phyloP scores from a whole-genome alignment of 1,140 invertebrate genomes.

The Plectrocnemia conspersa region DNA sequence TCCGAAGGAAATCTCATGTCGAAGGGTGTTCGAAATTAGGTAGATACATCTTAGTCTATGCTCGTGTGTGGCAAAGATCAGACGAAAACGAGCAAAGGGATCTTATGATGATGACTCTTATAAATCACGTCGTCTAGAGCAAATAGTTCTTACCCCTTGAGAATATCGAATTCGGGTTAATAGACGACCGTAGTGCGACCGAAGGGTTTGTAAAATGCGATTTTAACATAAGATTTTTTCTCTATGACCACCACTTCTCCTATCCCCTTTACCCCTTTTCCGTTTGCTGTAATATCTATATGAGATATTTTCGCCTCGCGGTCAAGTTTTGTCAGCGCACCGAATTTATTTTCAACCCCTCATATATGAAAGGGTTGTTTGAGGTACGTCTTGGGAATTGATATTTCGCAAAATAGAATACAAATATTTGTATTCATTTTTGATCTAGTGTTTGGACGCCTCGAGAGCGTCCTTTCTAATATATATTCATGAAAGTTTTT shows the following conservation, averaged over 20 bases:
- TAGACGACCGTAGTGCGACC: no score
- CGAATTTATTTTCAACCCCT: slow-evolving; percentile 7
- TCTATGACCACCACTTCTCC: no score
- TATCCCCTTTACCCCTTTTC: no score
- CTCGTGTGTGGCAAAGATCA: background rate
- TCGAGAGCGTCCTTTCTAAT: no score
- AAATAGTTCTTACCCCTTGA: background rate
- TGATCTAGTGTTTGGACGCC: background rate
- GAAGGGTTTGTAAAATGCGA: no score
- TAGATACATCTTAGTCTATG: background rate
- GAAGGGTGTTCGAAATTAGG: slow-evolving; percentile 7
- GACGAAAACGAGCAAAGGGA: slow-evolving; percentile 1
- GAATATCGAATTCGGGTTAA: no score
- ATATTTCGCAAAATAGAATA: slow-evolving; percentile 16
- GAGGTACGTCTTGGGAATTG: slow-evolving; percentile 12
- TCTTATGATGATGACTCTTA: slow-evolving; percentile 6
- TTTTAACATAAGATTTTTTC: no score
- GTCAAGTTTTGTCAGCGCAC: no score
- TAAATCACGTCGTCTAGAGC: background rate
- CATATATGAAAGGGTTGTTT: background rate
- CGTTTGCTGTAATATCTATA: no score
- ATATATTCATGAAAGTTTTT: no score
- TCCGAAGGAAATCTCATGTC: slow-evolving; percentile 3
- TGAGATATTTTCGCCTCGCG: no score
- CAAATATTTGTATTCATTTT: slow-evolving; percentile 21